A percentile compares a stretch with the other conserved stretches of the same genome.
Conservation (phyloP, 2,113 vertebrate genomes). For the Callospermophilus lateralis region DNA sequence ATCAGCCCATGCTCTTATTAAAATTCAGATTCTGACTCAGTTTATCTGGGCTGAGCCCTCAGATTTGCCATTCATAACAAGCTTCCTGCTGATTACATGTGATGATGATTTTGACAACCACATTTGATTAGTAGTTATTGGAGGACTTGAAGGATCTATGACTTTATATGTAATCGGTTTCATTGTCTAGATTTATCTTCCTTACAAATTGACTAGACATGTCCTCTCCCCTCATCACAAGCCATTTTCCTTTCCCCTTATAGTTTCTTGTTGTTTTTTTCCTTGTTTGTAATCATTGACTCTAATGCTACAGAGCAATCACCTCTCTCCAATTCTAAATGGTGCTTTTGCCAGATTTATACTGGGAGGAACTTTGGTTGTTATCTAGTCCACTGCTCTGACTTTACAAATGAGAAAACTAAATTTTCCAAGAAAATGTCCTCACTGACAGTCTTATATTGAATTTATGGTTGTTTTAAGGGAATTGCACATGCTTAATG, state of each 20-base stretch:
- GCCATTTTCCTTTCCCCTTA: background rate
- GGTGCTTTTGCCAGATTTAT: background rate
- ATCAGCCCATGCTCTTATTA: background rate
- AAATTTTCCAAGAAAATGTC: slow-evolving; percentile 1
- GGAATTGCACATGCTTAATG: background rate
- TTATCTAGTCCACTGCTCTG: background rate
- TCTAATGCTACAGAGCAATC: background rate
- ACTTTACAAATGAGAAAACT: background rate
- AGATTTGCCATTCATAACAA: background rate
- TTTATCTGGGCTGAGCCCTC: background rate
- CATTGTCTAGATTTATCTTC: background rate
- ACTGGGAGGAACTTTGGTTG: background rate
- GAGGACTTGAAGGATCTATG: background rate
- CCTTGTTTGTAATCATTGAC: background rate
- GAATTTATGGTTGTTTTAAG: background rate
- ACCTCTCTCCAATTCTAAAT: background rate
- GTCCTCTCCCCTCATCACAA: background rate
- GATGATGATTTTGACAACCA: background rate
- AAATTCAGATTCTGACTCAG: background rate
- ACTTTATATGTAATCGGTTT: background rate
- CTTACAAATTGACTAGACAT: background rate
- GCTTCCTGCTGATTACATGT: background rate
- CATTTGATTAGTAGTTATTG: background rate
- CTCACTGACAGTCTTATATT: background rate
- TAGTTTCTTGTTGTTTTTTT: background rate